phyloP scores from a whole-genome alignment of 2,113 vertebrate species.

The Leptosomus discolor region DNA sequence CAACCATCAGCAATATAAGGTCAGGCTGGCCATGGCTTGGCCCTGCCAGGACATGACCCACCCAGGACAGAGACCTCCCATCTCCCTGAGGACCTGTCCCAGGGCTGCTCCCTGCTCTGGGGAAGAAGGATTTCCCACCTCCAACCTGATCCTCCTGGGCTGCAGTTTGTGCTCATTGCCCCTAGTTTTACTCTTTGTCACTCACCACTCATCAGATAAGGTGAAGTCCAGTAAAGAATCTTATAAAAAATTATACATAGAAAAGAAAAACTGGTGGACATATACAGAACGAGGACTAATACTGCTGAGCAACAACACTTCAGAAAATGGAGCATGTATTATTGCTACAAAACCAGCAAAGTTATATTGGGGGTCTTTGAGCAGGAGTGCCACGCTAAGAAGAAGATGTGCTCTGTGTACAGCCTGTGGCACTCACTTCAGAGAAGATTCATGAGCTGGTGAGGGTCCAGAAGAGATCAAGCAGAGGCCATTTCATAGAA shows the following conservation, averaged over 20 bases:
- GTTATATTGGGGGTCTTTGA: not conserved
- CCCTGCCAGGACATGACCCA: not conserved
- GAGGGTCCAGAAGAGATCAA: not conserved
- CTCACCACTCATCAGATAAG: not conserved
- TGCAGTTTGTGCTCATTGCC: not conserved
- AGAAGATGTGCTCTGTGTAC: not conserved
- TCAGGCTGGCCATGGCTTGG: no score
- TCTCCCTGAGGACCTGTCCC: not conserved
- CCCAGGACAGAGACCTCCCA: no score
- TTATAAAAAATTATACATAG: not conserved
- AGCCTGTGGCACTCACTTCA: not conserved
- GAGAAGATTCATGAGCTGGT: not conserved
- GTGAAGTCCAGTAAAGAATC: not conserved
- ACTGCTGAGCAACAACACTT: not conserved
- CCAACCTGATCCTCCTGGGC: not conserved
- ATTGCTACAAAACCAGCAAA: not conserved
- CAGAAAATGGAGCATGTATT: not conserved
- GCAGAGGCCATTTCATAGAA: not conserved
- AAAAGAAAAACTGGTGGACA: not conserved
- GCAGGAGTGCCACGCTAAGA: not conserved
- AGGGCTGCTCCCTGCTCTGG: not conserved
- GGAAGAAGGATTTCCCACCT: not conserved
- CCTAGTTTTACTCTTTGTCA: not conserved
- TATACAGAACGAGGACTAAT: not conserved
- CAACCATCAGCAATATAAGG: not conserved